phyloP scores from a whole-genome alignment of 2,797 vertebrate genomes.

The Paguma larvata region DNA sequence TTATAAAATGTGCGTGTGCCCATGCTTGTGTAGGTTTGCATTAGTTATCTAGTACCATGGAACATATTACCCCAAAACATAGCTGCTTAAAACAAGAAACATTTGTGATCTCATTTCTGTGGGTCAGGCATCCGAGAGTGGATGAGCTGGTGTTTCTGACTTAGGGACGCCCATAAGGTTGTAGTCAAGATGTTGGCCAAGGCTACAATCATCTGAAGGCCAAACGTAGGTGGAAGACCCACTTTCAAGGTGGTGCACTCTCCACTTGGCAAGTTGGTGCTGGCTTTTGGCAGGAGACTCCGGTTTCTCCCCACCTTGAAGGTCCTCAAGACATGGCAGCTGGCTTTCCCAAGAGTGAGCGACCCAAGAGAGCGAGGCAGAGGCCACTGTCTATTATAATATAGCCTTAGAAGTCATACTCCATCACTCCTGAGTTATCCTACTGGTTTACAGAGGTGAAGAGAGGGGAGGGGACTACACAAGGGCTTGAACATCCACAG shows the following conservation, averaged over 20 bases:
- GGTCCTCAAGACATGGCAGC: neutral
- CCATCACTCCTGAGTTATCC: neutral
- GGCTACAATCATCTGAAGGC: neutral
- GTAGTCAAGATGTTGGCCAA: neutral
- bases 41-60: neutral
- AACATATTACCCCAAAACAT: slow-evolving; percentile 15
- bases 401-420: neutral
- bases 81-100: neutral
- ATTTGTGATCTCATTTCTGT: neutral
- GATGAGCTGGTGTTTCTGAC: neutral
- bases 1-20: neutral
- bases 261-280: neutral
- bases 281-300: neutral
- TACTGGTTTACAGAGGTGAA: neutral
- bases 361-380: neutral
- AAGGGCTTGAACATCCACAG: neutral
- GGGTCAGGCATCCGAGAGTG: neutral
- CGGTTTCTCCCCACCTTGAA: neutral
- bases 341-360: neutral
- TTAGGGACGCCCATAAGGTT: neutral
- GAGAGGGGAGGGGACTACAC: neutral
- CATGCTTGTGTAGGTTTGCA: neutral
- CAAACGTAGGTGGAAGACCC: neutral
- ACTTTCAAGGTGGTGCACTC: neutral
- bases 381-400: neutral